Evolutionary conservation across 2,113 vertebrate species (phyloP).

Genomic region (Cyrtonyx montezumae): DNA sequence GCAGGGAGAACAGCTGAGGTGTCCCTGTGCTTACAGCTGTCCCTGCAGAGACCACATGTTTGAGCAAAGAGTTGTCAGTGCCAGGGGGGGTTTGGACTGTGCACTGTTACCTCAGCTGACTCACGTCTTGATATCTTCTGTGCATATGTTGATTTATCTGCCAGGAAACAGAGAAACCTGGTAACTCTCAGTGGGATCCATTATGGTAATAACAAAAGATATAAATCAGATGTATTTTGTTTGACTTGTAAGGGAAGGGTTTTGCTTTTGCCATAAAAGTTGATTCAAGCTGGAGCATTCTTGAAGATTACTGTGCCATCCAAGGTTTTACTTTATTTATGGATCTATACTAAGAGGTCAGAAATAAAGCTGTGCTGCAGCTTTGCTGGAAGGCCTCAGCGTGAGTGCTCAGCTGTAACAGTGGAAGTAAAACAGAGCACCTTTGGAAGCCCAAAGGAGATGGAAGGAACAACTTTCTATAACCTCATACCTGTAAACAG

Average conservation of each 20-base stretch:
- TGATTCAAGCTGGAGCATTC: slow-evolving; percentile 20
- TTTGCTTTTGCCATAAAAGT: neutral
- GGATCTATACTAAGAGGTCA: neutral
- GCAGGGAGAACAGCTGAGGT: neutral
- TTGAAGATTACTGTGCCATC: slow-evolving; percentile 1
- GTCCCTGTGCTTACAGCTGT: neutral
- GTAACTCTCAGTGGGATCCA: neutral
- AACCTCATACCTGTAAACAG: neutral
- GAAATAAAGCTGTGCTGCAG: neutral
- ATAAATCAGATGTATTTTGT: neutral
- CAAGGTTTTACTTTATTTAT: slow-evolving; percentile 8
- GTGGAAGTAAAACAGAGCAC: neutral
- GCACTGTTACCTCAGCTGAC: neutral
- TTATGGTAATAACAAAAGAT: neutral
- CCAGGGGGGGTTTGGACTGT: neutral
- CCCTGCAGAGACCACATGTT: neutral
- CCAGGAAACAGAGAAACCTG: neutral
- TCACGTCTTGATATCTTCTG: neutral
- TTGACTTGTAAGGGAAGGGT: neutral
- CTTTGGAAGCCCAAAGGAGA: neutral
- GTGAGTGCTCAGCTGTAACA: neutral
- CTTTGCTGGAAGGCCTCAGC: neutral
- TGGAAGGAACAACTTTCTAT: neutral
- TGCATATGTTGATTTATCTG: neutral
- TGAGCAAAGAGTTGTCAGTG: neutral